A percentile compares a stretch with the other conserved stretches of the same genome.
Evolutionary conservation across 2,113 vertebrate species (phyloP).

Genomic region (Dasyornis broadbenti): DNA sequence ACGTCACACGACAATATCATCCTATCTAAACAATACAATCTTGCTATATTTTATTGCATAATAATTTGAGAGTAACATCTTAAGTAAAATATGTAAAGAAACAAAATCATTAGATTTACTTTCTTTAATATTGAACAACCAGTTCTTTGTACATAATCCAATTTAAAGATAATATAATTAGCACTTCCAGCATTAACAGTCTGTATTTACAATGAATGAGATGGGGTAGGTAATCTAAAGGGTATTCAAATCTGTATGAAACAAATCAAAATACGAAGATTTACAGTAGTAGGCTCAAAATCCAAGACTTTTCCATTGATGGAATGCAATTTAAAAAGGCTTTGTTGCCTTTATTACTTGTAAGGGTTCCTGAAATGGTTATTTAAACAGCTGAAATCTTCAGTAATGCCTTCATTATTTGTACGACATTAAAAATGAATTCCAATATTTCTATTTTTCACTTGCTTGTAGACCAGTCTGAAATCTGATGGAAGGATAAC

Average conservation of each 20-base stretch:
- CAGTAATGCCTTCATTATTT: slow-evolving; percentile 66
- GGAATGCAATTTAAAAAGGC: slow-evolving; percentile 61
- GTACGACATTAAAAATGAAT: slow-evolving; percentile 64
- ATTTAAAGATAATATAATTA: slow-evolving; percentile 77
- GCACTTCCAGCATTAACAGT: slow-evolving; percentile 73
- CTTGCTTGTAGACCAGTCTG: slow-evolving; percentile 64
- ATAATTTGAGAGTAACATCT: slow-evolving; percentile 58
- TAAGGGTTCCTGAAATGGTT: slow-evolving; percentile 68
- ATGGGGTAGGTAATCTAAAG: slow-evolving; percentile 32
- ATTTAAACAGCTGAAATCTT: slow-evolving; percentile 64
- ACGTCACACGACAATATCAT: slow-evolving; percentile 39
- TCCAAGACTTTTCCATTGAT: slow-evolving; percentile 48
- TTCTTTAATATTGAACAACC: slow-evolving; percentile 78
- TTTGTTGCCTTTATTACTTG: slow-evolving; percentile 57
- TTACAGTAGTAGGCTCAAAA: slow-evolving; percentile 66
- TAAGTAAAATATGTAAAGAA: slow-evolving; percentile 69
- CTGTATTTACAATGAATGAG: slow-evolving; percentile 70
- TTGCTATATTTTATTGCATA: slow-evolving; percentile 64
- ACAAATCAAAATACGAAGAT: slow-evolving; percentile 65
- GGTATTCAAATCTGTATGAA: slow-evolving; percentile 62
- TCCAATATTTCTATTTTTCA: slow-evolving; percentile 34
- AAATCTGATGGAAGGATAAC: slow-evolving; percentile 60
- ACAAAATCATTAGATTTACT: slow-evolving; percentile 68
- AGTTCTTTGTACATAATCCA: slow-evolving; percentile 77
- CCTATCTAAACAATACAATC: slow-evolving; percentile 47